Conservation (phyloP, 2,888 invertebrate species). For the Tyria jacobaeae region DNA sequence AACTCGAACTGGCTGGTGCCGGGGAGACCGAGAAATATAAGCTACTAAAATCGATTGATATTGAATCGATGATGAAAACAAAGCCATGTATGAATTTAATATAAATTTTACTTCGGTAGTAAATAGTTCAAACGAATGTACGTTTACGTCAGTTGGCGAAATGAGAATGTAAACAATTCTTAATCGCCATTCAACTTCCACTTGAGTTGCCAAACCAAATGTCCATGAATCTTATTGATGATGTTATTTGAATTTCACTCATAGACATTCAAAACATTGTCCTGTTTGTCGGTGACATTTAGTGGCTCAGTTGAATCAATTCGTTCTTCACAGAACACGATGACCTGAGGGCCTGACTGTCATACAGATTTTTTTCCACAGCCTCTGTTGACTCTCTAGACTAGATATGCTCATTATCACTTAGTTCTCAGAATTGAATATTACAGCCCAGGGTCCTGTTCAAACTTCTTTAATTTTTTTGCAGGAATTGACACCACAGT, state of each 20-base stretch:
- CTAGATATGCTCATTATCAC: not conserved
- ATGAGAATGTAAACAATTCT: conserved; percentile 58
- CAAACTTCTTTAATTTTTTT: no score
- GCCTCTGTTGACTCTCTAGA: not conserved
- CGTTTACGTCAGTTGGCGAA: conserved; percentile 54
- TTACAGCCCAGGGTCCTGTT: no score
- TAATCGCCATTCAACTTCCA: conserved; percentile 10
- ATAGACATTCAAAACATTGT: not conserved
- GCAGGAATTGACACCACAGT: no score
- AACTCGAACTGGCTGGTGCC: no score
- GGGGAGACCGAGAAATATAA: no score
- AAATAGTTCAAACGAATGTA: conserved; percentile 51
- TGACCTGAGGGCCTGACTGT: not conserved
- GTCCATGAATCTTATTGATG: conserved; percentile 11
- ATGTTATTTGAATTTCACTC: not conserved
- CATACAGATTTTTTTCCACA: not conserved
- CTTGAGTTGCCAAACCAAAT: conserved; percentile 9
- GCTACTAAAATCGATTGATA: not conserved
- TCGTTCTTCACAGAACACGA: not conserved
- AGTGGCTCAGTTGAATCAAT: conserved; percentile 1
- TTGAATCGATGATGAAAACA: conserved; percentile 27
- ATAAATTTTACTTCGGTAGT: conserved; percentile 38
- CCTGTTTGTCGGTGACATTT: not conserved
- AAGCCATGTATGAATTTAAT: conserved; percentile 42
- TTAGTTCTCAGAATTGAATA: no score